Evolutionary conservation across 2,797 vertebrate species (phyloP), one percentile per base, ranked within the genome.

Genomic region (Tinamus major): DNA sequence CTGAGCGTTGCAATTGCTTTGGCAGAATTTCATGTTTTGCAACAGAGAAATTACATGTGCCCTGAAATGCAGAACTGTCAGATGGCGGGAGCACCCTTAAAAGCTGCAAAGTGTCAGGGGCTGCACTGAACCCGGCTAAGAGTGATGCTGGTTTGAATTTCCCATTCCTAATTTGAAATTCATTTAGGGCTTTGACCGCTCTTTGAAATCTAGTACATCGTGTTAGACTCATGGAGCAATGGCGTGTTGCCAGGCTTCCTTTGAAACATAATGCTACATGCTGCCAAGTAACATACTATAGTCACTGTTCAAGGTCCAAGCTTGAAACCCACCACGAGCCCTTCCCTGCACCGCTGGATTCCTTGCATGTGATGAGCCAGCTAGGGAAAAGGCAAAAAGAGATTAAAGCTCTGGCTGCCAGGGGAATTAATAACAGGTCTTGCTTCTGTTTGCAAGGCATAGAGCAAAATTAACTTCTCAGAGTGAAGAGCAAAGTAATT

Each of bases 161-260:
- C 68, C 84, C 79, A 48, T 55, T 79, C 55, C 69, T 91, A 88
- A 95, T 94, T 86, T 91, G 88, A 95, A 96, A 95, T 95, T 90
- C 86, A 96, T 93, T 93, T 85, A 93, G 68, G 16, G 16, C 82
- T 93, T 90, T 56, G 86, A 87, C 61, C 46, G 58, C 63, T 65
- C 92, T 96, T 95, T 96, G 93, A 96, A 96, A 96, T 93, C 53
- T 23, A 93, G 94, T 87, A 95, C 48, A 87, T 63, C 81, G 76
- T 27, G 84, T 74, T 44, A 78, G 68, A 64, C 80, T 77, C 70
- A 48, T 49, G 58, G 65, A 72, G 82, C 91, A 97, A 89, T 85
- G 75, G 68, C 86, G 12, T 8, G 53, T 95, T 96, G 88, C 92
- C 78, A 90, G 82, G 78, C 78, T 4, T 91, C 79, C 92, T 96